phyloP scores from a whole-genome alignment of 2,888 invertebrate species.

The Agrypnus murinus region DNA sequence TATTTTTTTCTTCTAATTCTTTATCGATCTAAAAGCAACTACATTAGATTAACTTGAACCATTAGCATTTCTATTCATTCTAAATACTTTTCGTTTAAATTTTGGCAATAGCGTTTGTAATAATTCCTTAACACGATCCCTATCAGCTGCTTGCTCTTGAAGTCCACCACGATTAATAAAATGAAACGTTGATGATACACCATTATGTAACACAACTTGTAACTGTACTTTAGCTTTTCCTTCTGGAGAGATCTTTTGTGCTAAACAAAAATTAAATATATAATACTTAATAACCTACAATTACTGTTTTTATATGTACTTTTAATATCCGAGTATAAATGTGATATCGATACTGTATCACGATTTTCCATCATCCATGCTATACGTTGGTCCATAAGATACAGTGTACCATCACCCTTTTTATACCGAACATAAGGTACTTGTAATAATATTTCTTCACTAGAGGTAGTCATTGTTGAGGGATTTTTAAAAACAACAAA shows the following conservation, averaged over 20 bases:
- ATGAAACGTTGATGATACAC: conserved; percentile 96
- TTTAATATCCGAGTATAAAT: conserved; percentile 96
- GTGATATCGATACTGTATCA: conserved; percentile 94
- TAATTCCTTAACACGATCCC: conserved; percentile 94
- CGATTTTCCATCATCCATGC: conserved; percentile 97
- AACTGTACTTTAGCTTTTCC: conserved; percentile 98
- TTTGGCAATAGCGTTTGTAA: conserved; percentile 93
- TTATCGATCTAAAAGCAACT: conserved; percentile 65
- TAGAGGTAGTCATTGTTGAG: conserved; percentile 84
- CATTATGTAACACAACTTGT: conserved; percentile 96
- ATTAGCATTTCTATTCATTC: not conserved
- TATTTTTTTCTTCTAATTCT: conserved; percentile 73
- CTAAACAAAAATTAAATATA: too few relatives aligned
- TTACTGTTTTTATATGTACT: conserved; percentile 72
- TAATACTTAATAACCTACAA: too few relatives aligned
- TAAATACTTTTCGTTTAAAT: conserved; percentile 92
- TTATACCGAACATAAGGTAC: conserved; percentile 94
- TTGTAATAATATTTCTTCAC: conserved; percentile 96
- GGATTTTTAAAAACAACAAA: not conserved
- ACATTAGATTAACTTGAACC: not conserved
- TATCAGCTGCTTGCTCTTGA: conserved; percentile 88
- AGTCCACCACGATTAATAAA: conserved; percentile 92
- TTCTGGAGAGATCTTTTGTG: conserved; percentile 96
- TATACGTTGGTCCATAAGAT: conserved; percentile 95
- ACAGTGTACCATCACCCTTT: conserved; percentile 96